phyloP scores from a whole-genome alignment of 1,140 invertebrate genomes.

The Drosophila bipectinata region DNA sequence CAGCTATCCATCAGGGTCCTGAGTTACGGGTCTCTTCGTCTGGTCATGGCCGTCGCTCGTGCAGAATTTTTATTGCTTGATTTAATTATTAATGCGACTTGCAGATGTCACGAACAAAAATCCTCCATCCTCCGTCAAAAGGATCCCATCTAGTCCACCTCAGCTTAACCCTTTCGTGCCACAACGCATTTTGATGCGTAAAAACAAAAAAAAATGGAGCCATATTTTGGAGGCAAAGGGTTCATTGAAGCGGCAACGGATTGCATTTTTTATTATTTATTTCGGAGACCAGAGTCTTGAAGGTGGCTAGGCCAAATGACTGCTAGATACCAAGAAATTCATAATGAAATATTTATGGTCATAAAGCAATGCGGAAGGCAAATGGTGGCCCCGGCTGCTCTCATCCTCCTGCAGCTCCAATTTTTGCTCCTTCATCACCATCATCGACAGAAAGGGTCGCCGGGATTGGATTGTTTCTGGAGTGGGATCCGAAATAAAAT shows the following conservation, averaged over 20 bases:
- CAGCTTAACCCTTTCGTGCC: conserved; percentile 71
- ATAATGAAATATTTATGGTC: conserved; percentile 81
- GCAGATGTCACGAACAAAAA: conserved; percentile 77
- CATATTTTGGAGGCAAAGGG: conserved; percentile 34
- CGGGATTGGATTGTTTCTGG: conserved; percentile 35
- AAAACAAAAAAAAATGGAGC: conserved; percentile 51
- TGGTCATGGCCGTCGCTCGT: conserved; percentile 58
- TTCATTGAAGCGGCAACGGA: conserved; percentile 75
- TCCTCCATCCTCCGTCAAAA: conserved; percentile 9
- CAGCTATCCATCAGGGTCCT: conserved; percentile 29
- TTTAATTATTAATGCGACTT: conserved; percentile 82
- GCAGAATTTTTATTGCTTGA: conserved; percentile 82
- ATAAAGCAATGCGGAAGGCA: conserved; percentile 76
- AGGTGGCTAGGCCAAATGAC: conserved; percentile 55
- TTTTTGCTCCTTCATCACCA: conserved; percentile 36
- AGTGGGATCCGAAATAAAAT: background rate
- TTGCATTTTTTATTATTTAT: conserved; percentile 82
- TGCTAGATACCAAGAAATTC: conserved; percentile 72
- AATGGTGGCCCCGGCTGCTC: conserved; percentile 42
- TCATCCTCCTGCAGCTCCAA: conserved; percentile 6
- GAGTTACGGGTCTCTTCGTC: conserved; percentile 27
- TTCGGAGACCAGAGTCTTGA: conserved; percentile 47
- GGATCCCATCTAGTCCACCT: conserved; percentile 44
- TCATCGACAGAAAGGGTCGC: conserved; percentile 65
- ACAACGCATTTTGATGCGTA: conserved; percentile 73